These are phyloP conservation scores for Sarcoramphus papa DNA, from an alignment of 2,797 vertebrate genomes.

Conservation along the genomic window DNA sequence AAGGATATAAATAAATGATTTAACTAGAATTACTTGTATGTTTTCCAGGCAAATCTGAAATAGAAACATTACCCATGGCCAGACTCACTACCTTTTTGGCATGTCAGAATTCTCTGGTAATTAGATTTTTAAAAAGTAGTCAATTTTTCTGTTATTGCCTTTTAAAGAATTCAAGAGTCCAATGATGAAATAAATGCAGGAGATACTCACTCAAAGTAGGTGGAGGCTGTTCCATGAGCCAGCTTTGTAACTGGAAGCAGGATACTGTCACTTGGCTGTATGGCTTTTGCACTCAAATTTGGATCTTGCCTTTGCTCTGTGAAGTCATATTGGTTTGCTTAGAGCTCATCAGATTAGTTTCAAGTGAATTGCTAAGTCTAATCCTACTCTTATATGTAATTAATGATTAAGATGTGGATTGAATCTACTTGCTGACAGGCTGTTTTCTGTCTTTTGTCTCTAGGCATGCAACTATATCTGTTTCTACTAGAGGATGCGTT, in stretches of 20 bases:
- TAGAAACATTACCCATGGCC: neutral
- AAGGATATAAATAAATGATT: neutral
- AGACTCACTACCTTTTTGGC: neutral
- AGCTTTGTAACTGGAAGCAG: neutral
- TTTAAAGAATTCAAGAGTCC: neutral
- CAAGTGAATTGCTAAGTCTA: neutral
- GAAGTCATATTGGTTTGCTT: neutral
- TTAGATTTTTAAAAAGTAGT: neutral
- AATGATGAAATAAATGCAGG: neutral
- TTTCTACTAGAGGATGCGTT: neutral
- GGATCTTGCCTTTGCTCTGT: neutral
- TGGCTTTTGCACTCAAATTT: neutral
- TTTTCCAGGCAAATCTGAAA: neutral
- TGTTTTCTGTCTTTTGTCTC: neutral
- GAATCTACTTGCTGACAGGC: neutral
- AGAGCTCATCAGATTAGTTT: neutral
- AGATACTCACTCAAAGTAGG: neutral
- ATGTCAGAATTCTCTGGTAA: neutral
- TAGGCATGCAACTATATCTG: neutral
- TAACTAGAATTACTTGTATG: neutral
- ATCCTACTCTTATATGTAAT: neutral
- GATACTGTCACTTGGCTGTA: neutral
- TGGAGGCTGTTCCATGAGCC: neutral
- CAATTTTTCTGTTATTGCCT: neutral
- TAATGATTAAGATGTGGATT: neutral